Percentiles rank a stretch among this genome's conserved stretches.
These are phyloP conservation scores for Stylophora pistillata DNA, from an alignment of 64 coral and sea anemone genomes.

Conservation along the genomic window DNA sequence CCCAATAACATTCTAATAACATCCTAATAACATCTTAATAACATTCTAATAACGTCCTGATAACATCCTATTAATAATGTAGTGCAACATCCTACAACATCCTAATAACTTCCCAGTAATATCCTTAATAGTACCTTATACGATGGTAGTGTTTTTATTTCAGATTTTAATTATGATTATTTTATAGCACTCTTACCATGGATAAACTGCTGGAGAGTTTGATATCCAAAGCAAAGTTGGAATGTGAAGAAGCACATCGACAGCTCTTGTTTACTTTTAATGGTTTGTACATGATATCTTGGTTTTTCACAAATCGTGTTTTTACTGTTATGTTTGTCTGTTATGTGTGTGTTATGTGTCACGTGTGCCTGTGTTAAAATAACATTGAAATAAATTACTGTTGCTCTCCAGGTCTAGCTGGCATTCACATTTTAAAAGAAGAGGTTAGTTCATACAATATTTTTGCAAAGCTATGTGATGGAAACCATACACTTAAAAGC, in stretches of 20 bases:
- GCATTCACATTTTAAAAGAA: conserved; percentile 83
- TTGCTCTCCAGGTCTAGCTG: conserved; percentile 73
- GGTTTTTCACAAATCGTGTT: no score
- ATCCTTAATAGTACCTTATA: no score
- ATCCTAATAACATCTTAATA: no score
- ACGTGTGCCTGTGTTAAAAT: neutral
- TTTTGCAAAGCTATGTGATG: neutral
- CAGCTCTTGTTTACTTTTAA: conserved; percentile 94
- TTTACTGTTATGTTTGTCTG: no score
- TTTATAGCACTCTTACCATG: conserved; percentile 87
- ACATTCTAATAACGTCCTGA: no score
- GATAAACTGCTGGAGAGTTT: conserved; percentile 91
- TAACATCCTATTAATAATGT: no score
- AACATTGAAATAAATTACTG: neutral
- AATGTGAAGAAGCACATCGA: conserved; percentile 94
- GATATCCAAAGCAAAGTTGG: conserved; percentile 82
- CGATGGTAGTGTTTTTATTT: no score
- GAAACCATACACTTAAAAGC: no score
- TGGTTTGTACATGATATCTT: conserved; percentile 40
- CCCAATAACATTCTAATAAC: no score
- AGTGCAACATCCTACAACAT: no score
- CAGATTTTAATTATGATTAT: neutral
- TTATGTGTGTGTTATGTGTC: no score
- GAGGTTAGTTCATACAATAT: conserved; percentile 42
- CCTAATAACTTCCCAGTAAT: no score